phyloP scores from a whole-genome alignment of 1,140 invertebrate genomes.

The Druon quercuslanigerum region DNA sequence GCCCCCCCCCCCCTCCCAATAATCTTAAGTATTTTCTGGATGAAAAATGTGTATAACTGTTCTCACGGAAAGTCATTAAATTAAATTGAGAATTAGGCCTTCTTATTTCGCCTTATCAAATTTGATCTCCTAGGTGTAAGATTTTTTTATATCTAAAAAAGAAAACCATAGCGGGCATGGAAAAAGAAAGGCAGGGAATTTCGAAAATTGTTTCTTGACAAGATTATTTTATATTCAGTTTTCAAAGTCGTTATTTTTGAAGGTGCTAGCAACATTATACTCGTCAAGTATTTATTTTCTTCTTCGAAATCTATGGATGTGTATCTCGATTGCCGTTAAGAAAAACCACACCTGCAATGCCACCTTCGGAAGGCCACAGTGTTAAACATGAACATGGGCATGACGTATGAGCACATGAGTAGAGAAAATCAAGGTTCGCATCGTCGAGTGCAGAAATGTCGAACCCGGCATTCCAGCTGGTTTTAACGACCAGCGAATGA shows the following conservation, averaged over 20 bases:
- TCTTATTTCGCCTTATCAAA: too few species aligned
- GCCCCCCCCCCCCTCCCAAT: too few species aligned
- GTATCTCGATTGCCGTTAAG: neutral
- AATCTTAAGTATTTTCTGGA: too few species aligned
- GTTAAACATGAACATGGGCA: conserved; percentile 19
- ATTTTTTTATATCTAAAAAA: too few species aligned
- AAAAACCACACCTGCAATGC: conserved; percentile 5
- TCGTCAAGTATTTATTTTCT: neutral
- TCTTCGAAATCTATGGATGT: neutral
- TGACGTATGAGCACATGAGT: conserved; percentile 9
- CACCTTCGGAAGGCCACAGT: neutral
- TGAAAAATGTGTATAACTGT: too few species aligned
- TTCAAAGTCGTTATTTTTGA: neutral
- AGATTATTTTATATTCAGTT: neutral
- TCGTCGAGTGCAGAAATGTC: conserved; percentile 44
- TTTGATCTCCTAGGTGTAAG: too few species aligned
- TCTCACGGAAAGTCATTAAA: too few species aligned
- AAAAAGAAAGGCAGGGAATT: too few species aligned
- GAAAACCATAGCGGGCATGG: too few species aligned
- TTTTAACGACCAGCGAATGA: conserved; percentile 45
- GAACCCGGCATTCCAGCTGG: conserved; percentile 46
- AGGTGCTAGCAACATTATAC: neutral
- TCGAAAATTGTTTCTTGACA: too few species aligned
- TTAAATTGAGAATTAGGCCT: too few species aligned
- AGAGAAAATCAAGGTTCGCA: conserved; percentile 30